Evolutionary conservation across 2,113 vertebrate genomes (phyloP).

Genomic region (Scopus umbretta): DNA sequence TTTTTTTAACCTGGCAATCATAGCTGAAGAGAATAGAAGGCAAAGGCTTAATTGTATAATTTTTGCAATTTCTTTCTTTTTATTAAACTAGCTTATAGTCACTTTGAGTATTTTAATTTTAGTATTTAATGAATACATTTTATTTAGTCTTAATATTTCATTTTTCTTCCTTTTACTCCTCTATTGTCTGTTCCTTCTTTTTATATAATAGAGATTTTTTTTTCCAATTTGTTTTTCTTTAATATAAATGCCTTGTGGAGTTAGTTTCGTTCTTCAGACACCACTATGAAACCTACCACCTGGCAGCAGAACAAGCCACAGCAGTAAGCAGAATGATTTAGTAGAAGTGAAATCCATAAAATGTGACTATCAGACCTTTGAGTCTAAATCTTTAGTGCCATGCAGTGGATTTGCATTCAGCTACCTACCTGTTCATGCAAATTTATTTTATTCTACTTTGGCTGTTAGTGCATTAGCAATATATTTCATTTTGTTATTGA

Average conservation of each 20-base stretch:
- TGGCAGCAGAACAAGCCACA: background rate
- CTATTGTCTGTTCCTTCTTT: background rate
- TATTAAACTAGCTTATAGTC: background rate
- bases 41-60: background rate
- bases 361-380: background rate
- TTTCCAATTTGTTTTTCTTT: background rate
- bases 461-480: background rate
- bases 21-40: background rate
- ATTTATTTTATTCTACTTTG: background rate
- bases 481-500: background rate
- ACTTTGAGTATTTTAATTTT: background rate
- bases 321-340: background rate
- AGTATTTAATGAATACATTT: background rate
- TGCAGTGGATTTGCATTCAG: background rate
- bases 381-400: background rate
- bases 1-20: background rate
- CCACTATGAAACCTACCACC: background rate
- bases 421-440: background rate
- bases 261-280: background rate
- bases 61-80: slow-evolving; percentile 6
- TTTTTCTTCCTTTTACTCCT: background rate
- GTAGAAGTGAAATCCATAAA: background rate
- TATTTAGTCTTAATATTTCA: background rate
- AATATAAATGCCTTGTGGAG: background rate
- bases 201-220: background rate